A percentile compares a stretch with the other conserved stretches of the same genome.
These are phyloP conservation scores for Littorina saxatilis DNA, from an alignment of 1,140 invertebrate genomes.

Conservation along the genomic window DNA sequence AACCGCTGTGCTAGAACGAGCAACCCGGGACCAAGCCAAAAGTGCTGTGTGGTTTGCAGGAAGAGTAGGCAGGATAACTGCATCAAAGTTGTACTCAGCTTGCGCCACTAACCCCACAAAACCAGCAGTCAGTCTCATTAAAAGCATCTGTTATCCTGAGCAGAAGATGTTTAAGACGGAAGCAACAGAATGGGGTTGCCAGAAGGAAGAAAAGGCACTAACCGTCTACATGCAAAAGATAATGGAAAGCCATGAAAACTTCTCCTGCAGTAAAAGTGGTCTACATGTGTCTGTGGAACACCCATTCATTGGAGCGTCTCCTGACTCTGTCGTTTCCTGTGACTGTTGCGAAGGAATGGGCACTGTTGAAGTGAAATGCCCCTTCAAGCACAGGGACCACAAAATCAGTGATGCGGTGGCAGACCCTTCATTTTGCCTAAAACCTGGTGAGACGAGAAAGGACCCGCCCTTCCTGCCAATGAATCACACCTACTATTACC, in stretches of 20 bases:
- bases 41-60: neutral
- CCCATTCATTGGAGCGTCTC: neutral
- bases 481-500: neutral
- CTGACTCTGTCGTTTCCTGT: neutral
- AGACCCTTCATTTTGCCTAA: neutral
- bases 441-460: neutral
- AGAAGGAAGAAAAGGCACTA: neutral
- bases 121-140: neutral
- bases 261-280: neutral
- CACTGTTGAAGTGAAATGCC: neutral
- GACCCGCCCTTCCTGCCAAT: neutral
- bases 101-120: neutral
- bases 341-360: neutral
- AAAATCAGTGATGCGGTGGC: neutral
- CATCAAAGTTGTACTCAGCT: neutral
- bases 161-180: neutral
- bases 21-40: neutral
- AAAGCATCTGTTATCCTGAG: neutral
- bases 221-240: neutral
- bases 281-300: neutral
- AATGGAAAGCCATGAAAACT: neutral
- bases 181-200: neutral
- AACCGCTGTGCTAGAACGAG: neutral
- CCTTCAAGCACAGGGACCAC: neutral
- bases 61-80: neutral